Percentiles rank a stretch among this genome's conserved stretches.
Conservation (phyloP, 2,113 vertebrate species). For the Bostrychus sinensis region DNA sequence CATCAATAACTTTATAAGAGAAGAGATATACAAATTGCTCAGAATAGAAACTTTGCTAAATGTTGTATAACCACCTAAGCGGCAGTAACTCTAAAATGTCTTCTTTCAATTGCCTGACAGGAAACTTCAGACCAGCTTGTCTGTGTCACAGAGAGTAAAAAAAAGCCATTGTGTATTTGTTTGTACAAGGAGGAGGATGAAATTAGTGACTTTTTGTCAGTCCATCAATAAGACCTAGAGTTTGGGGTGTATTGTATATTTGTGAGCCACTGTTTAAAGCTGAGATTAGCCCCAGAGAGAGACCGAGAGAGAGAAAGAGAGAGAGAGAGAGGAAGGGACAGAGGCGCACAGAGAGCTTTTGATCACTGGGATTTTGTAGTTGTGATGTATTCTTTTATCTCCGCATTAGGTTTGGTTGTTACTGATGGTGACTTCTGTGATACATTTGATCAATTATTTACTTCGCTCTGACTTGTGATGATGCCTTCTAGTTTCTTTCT, state of each 20-base stretch:
- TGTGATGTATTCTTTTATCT: constrained; percentile 70
- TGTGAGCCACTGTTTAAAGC: constrained; percentile 47
- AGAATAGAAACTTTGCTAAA: no score
- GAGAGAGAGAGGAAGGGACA: constrained; percentile 39
- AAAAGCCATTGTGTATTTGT: constrained; percentile 41
- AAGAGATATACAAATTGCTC: no score
- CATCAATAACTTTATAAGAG: no score
- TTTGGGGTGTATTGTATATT: constrained; percentile 52
- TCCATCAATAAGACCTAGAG: constrained; percentile 50
- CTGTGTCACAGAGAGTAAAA: constrained; percentile 53
- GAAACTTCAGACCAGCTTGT: constrained; percentile 48
- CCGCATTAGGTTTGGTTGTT: constrained; percentile 75
- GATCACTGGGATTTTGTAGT: constrained; percentile 70
- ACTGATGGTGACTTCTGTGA: constrained; percentile 72
- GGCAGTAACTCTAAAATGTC: constrained; percentile 37
- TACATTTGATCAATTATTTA: constrained; percentile 82
- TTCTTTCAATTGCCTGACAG: constrained; percentile 33
- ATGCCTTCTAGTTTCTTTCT: constrained; percentile 41
- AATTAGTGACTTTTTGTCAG: constrained; percentile 53
- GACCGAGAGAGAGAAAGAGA: constrained; percentile 41
- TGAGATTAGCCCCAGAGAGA: constrained; percentile 55
- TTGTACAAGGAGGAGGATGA: constrained; percentile 49
- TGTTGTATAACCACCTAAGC: constrained; percentile 22
- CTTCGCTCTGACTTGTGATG: constrained; percentile 51
- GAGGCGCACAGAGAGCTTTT: constrained; percentile 58